Percentiles rank a stretch among this genome's conserved stretches.
These are phyloP conservation scores for Glyptemys insculpta DNA, from an alignment of 2,797 vertebrate species.

Conservation along the genomic window DNA sequence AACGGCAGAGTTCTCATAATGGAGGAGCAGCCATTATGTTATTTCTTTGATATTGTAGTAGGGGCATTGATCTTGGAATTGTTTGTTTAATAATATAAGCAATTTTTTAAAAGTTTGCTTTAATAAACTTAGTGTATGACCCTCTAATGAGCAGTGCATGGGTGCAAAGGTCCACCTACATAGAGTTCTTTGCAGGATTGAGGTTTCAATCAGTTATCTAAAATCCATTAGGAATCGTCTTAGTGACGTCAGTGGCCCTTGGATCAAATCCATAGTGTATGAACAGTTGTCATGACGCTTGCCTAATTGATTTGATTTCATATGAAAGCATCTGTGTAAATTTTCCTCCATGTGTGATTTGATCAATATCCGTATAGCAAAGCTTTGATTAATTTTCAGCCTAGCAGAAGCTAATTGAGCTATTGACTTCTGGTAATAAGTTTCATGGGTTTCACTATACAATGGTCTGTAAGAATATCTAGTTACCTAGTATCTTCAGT, in stretches of 20 bases:
- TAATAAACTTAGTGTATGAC: background rate
- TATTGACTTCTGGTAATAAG: conserved; percentile 22
- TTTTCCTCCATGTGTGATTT: background rate
- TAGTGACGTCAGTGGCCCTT: background rate
- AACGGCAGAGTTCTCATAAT: background rate
- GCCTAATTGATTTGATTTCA: background rate
- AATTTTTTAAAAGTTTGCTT: background rate
- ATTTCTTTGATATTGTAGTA: background rate
- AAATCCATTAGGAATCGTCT: background rate
- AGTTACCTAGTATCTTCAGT: background rate
- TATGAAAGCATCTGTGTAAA: background rate
- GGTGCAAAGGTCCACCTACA: background rate
- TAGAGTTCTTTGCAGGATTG: background rate
- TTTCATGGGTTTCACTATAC: background rate
- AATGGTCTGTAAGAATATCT: background rate
- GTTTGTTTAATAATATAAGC: background rate
- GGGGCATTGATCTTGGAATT: background rate
- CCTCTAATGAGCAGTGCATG: background rate
- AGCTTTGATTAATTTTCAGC: background rate
- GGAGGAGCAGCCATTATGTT: background rate
- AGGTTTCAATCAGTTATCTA: background rate
- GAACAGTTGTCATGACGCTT: background rate
- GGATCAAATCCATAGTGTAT: background rate
- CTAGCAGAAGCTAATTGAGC: conserved; percentile 27
- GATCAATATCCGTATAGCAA: background rate